Evolutionary conservation across 1,140 invertebrate species (phyloP).

Genomic region (Caenorhabditis brenneri): DNA sequence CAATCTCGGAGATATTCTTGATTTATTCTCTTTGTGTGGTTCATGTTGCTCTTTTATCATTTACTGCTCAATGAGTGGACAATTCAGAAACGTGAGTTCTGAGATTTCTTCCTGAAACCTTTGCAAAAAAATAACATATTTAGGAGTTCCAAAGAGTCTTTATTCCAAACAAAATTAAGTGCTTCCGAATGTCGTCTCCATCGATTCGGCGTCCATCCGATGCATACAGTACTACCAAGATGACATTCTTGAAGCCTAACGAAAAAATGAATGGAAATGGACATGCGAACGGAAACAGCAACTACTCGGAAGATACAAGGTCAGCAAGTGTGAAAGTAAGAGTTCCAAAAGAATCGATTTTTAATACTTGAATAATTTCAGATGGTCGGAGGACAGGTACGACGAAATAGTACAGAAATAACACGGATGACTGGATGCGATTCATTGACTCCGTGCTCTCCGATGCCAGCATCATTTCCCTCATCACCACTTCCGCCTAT

Average conservation of each 20-base stretch:
- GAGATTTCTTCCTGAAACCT: neutral
- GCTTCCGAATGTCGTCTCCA: conserved; percentile 36
- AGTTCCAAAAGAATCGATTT: neutral
- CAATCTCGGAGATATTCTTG: conserved; percentile 64
- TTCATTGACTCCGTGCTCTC: conserved; percentile 19
- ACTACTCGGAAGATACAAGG: conserved; percentile 31
- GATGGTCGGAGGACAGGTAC: conserved; percentile 30
- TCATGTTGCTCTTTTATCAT: conserved; percentile 69
- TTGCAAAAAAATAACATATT: conserved; percentile 13
- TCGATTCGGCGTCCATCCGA: conserved; percentile 49
- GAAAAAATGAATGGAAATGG: conserved; percentile 30
- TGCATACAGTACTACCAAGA: conserved; percentile 50
- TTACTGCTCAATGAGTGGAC: conserved; percentile 69
- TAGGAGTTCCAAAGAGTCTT: conserved; percentile 69
- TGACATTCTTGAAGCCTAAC: conserved; percentile 42
- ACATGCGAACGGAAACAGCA: neutral
- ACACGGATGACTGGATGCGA: conserved; percentile 39
- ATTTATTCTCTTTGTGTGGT: conserved; percentile 66
- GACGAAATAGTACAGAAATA: conserved; percentile 46
- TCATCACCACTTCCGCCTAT: conserved; percentile 32
- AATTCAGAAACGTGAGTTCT: conserved; percentile 66
- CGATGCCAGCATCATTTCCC: conserved; percentile 2
- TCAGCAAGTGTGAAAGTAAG: conserved; percentile 40
- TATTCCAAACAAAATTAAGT: conserved; percentile 56
- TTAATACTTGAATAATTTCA: neutral